Conservation (phyloP, 37 sponge, comb jelly and placozoan species). For the Agelas oroides region DNA sequence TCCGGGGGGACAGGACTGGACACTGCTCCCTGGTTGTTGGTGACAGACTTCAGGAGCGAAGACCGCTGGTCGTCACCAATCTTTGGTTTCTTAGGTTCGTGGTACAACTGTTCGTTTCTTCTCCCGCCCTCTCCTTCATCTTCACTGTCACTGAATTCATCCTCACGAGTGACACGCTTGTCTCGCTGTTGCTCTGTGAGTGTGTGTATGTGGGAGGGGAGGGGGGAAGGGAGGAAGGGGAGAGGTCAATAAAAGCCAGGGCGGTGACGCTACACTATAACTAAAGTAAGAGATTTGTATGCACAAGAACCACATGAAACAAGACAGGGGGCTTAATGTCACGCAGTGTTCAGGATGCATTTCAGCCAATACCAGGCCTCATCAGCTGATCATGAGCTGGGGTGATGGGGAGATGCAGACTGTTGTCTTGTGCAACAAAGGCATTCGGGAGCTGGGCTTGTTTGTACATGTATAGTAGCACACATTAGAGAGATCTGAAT, state of each 20-base stretch:
- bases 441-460: no score
- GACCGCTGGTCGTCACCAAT: slow-evolving; percentile 12
- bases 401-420: no score
- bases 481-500: no score
- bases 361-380: no score
- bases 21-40: background rate
- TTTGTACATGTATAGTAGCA: no score
- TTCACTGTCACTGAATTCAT: slow-evolving; percentile 93
- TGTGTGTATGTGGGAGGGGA: slow-evolving; percentile 3
- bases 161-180: slow-evolving; percentile 79
- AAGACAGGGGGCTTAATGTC: no score
- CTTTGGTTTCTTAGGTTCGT: slow-evolving; percentile 31
- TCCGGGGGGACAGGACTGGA: slow-evolving; percentile 72
- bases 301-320: no score
- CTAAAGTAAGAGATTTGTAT: no score
- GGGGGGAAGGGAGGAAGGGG: background rate
- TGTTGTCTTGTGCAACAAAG: no score
- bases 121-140: slow-evolving; percentile 65
- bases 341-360: no score
- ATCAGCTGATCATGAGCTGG: no score
- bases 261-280: no score
- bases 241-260: background rate
- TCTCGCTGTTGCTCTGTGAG: slow-evolving; percentile 74
- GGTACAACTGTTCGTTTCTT: slow-evolving; percentile 42
- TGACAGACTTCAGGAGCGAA: background rate